Conservation (phyloP, 2,797 vertebrate genomes). For the Lagocephalus sceleratus region DNA sequence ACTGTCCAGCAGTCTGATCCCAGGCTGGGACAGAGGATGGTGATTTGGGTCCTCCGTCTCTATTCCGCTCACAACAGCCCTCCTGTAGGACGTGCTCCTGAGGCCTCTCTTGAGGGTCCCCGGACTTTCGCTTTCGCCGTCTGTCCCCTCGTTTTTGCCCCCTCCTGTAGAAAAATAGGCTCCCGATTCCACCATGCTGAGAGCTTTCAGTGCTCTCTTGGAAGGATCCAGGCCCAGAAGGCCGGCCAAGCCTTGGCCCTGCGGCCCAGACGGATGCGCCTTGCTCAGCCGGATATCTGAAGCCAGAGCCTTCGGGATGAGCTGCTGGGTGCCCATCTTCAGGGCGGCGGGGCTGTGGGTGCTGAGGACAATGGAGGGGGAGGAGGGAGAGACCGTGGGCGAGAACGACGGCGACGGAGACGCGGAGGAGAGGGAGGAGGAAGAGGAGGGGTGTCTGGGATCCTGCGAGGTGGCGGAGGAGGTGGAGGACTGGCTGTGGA, state of each 20-base stretch:
- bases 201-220: conserved; percentile 73
- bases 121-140: conserved; percentile 72
- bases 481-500: conserved; percentile 42
- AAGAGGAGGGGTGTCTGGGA: conserved; percentile 71
- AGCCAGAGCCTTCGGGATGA: conserved; percentile 87
- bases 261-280: conserved; percentile 35
- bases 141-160: conserved; percentile 50
- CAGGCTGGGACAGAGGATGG: conserved; percentile 77
- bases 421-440: conserved; percentile 60
- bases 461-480: conserved; percentile 38
- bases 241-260: conserved; percentile 45
- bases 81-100: conserved; percentile 91
- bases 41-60: conserved; percentile 80
- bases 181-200: conserved; percentile 87
- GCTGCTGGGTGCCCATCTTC: conserved; percentile 89
- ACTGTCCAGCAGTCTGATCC: conserved; percentile 72
- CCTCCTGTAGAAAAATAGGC: conserved; percentile 66
- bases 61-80: conserved; percentile 87
- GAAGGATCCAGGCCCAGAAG: conserved; percentile 66
- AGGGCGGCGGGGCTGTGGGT: conserved; percentile 84
- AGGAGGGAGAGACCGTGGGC: conserved; percentile 69
- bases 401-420: conserved; percentile 63
- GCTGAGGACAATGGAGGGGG: conserved; percentile 78
- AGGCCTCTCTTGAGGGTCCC: conserved; percentile 81
- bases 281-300: conserved; percentile 72